Evolutionary conservation across 1,140 invertebrate species (phyloP).

Genomic region (Drosophila cardini): DNA sequence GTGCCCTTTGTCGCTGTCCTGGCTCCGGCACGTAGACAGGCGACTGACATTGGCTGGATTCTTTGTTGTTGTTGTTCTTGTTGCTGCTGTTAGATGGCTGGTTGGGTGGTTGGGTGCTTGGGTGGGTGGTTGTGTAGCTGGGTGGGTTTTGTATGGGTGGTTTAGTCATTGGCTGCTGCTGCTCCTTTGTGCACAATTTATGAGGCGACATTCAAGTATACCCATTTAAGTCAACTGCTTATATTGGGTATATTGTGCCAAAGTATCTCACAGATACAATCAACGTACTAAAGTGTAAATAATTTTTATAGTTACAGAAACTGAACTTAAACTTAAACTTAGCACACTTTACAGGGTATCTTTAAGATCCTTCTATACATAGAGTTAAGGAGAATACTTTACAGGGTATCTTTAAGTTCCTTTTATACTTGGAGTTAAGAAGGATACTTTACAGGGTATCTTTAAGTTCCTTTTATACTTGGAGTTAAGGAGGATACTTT

Average conservation of each 20-base stretch:
- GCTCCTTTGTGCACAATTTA: slow-evolving; percentile 46
- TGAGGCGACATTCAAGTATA: slow-evolving; percentile 29
- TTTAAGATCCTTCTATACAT: too few relatives aligned
- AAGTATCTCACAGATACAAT: background rate
- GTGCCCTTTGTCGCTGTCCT: slow-evolving; percentile 59
- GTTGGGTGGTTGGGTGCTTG: background rate
- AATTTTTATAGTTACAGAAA: too few relatives aligned
- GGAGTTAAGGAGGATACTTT: too few relatives aligned
- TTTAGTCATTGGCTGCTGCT: slow-evolving; percentile 39
- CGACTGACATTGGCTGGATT: slow-evolving; percentile 45
- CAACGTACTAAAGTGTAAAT: background rate
- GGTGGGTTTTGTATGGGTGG: slow-evolving; percentile 2
- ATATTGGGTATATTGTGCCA: background rate
- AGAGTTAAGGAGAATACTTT: background rate
- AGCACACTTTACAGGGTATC: too few relatives aligned
- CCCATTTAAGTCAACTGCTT: background rate
- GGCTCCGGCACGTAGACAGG: slow-evolving; percentile 49
- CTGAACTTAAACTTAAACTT: too few relatives aligned
- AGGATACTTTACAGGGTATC: slow-evolving; percentile 11
- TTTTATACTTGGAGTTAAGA: too few relatives aligned
- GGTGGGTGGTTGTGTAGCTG: background rate
- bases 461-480: background rate
- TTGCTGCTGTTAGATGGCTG: background rate
- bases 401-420: slow-evolving; percentile 5
- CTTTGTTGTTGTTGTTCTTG: background rate